Evolutionary conservation across 2,888 invertebrate species (phyloP).

Genomic region (Conomelus anceps): DNA sequence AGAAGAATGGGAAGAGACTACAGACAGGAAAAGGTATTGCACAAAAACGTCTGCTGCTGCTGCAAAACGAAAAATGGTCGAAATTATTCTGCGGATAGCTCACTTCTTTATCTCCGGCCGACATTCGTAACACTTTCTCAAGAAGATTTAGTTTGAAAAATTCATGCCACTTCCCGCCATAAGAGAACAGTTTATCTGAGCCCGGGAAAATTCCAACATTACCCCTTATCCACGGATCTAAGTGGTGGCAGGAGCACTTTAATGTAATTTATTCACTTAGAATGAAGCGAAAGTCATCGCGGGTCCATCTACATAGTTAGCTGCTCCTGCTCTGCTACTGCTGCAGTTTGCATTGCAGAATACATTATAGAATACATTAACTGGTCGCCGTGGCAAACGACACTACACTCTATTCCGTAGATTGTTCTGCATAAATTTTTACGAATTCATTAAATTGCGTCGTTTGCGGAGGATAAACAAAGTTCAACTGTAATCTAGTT

Average conservation of each 20-base stretch:
- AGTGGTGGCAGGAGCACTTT: not conserved
- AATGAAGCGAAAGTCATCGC: not conserved
- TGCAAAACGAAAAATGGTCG: too few relatives aligned
- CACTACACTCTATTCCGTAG: not conserved
- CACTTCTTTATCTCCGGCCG: not conserved
- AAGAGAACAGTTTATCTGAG: not conserved
- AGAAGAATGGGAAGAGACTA: too few relatives aligned
- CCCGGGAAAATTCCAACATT: not conserved
- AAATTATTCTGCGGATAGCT: too few relatives aligned
- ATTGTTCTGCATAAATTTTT: not conserved
- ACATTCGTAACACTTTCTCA: not conserved
- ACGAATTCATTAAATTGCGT: not conserved
- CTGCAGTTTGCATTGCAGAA: not conserved
- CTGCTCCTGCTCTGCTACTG: too few relatives aligned
- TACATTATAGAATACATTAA: not conserved
- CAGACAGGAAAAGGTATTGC: too few relatives aligned
- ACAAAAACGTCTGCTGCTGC: too few relatives aligned
- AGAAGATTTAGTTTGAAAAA: not conserved
- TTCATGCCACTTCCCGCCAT: not conserved
- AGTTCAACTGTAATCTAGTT: not conserved
- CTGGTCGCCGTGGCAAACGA: not conserved
- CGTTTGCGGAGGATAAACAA: not conserved
- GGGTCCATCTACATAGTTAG: not conserved
- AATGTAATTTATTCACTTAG: not conserved
- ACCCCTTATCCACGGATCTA: not conserved